phyloP scores from a whole-genome alignment of 2,797 vertebrate species.

The Protosalanx chinensis region DNA sequence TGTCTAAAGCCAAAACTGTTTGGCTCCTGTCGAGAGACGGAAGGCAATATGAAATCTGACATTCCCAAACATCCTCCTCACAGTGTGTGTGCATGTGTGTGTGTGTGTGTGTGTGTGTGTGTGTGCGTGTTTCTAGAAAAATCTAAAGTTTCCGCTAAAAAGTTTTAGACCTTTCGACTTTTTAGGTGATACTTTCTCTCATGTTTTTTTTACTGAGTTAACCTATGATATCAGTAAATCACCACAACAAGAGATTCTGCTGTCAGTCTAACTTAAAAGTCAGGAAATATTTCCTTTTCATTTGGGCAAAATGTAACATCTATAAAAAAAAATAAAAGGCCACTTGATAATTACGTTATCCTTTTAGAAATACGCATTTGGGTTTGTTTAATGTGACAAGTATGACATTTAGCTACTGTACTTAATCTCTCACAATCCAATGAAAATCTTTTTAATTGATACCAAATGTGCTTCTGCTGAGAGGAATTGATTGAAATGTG shows the following conservation, averaged over 20 bases:
- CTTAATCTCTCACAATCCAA: constrained; percentile 3
- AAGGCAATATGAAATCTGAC: constrained; percentile 41
- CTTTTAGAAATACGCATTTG: neutral
- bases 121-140: neutral
- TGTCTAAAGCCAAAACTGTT: constrained; percentile 42
- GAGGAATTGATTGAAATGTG: constrained; percentile 24
- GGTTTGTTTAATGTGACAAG: constrained; percentile 3
- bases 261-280: too few relatives aligned
- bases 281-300: too few relatives aligned
- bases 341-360: neutral
- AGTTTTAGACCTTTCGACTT: too few relatives aligned
- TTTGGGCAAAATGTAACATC: neutral
- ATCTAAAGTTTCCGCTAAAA: too few relatives aligned
- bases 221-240: too few relatives aligned
- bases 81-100: constrained; percentile 12
- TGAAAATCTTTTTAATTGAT: constrained; percentile 7
- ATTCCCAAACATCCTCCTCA: constrained; percentile 20
- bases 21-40: constrained; percentile 37
- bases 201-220: too few relatives aligned
- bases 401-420: constrained; percentile 1
- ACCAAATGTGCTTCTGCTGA: neutral
- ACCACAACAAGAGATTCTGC: neutral
- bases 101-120: constrained; percentile 1
- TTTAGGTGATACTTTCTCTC: too few relatives aligned
- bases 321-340: neutral